These are phyloP conservation scores for Irena cyanogastra DNA, from an alignment of 2,113 vertebrate species.

Conservation along the genomic window DNA sequence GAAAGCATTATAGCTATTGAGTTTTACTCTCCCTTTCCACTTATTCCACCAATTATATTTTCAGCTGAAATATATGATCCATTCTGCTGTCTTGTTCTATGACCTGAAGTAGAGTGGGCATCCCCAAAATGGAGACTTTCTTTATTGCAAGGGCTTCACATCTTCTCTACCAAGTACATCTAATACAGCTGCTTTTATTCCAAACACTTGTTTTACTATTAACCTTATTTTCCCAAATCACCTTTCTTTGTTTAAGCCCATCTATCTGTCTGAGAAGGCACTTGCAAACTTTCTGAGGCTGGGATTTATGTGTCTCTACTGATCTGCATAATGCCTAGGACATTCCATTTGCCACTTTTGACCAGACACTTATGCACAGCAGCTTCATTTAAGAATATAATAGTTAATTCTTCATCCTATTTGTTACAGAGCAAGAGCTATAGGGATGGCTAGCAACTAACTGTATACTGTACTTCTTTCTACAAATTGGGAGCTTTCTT, in stretches of 20 bases:
- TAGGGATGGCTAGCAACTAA: not conserved
- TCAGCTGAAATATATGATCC: not conserved
- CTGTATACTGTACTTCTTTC: not conserved
- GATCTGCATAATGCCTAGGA: not conserved
- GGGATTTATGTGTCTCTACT: not conserved
- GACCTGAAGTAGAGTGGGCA: not conserved
- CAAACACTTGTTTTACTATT: not conserved
- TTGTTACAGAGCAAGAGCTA: not conserved
- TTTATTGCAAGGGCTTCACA: not conserved
- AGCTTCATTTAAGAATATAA: not conserved
- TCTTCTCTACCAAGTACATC: not conserved
- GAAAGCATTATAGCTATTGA: not conserved
- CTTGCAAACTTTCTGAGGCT: not conserved
- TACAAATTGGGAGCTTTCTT: not conserved
- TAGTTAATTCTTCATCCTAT: not conserved
- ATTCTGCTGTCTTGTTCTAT: not conserved
- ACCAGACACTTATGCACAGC: not conserved
- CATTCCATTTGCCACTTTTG: not conserved
- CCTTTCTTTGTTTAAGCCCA: not conserved
- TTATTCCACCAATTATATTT: not conserved
- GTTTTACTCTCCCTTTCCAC: not conserved
- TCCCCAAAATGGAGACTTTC: not conserved
- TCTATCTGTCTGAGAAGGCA: not conserved
- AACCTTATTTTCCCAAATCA: not conserved
- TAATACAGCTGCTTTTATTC: not conserved